Percentiles rank a stretch among this genome's conserved stretches.
Conservation (phyloP, 2,888 invertebrate genomes). For the Drosophila nr. perissopoda region DNA sequence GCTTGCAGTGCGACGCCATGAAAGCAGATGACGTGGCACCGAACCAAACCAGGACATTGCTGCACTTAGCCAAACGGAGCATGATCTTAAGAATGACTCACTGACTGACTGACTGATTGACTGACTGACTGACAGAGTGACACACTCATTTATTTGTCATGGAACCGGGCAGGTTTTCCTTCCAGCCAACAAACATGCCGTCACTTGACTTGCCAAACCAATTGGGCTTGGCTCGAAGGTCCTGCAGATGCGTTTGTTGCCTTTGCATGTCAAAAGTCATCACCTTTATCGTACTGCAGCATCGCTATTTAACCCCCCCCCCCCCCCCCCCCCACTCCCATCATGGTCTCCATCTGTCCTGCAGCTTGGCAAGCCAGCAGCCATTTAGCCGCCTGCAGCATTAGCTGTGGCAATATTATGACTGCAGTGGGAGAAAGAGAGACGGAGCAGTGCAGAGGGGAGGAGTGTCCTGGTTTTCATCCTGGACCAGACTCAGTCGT, state of each 20-base stretch:
- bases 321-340: neutral
- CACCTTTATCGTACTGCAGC: conserved; percentile 69
- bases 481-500: conserved; percentile 18
- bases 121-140: conserved; percentile 47
- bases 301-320: conserved; percentile 21
- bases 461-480: conserved; percentile 5
- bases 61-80: conserved; percentile 25
- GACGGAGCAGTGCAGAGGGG: neutral
- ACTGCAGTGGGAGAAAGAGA: conserved; percentile 42
- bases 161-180: conserved; percentile 58
- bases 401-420: conserved; percentile 77
- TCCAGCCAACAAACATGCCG: conserved; percentile 48
- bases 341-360: neutral
- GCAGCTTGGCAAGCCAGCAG: conserved; percentile 35
- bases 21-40: conserved; percentile 46
- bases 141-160: conserved; percentile 54
- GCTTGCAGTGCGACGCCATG: conserved; percentile 47
- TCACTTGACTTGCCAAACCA: conserved; percentile 67
- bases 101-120: conserved; percentile 25
- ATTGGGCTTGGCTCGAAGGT: conserved; percentile 45
- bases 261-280: conserved; percentile 79
- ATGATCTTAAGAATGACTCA: conserved; percentile 14
- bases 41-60: conserved; percentile 38
- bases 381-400: conserved; percentile 63
- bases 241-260: conserved; percentile 42